phyloP scores from a whole-genome alignment of 1,140 invertebrate genomes.

The Ceratitis capitata region DNA sequence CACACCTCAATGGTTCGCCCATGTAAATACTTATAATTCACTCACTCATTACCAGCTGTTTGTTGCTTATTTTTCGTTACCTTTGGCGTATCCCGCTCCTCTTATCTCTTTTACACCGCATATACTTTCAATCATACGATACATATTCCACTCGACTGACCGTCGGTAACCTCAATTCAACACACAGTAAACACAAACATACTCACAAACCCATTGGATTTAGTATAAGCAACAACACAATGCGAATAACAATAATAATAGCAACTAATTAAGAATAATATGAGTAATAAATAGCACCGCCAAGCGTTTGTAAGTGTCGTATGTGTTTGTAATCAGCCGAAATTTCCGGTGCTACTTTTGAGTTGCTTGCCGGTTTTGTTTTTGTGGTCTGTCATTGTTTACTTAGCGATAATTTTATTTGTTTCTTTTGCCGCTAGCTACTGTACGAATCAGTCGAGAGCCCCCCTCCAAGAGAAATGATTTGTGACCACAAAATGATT shows the following conservation, averaged over 20 bases:
- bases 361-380: neutral
- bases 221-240: neutral
- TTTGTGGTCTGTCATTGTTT: neutral
- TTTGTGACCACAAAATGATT: neutral
- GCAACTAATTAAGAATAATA: conserved; percentile 8
- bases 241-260: no score
- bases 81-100: neutral
- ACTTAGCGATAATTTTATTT: neutral
- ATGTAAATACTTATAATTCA: neutral
- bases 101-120: neutral
- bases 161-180: conserved; percentile 19
- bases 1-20: neutral
- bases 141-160: neutral
- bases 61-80: neutral
- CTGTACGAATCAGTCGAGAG: neutral
- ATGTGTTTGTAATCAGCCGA: neutral
- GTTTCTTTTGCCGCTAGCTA: neutral
- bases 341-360: neutral
- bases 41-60: neutral
- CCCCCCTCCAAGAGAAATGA: neutral
- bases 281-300: neutral
- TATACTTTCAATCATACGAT: neutral
- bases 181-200: neutral
- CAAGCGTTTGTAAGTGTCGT: neutral
- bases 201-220: no score